Evolutionary conservation across 1,140 invertebrate species (phyloP).

Genomic region (Eumeta japonica): DNA sequence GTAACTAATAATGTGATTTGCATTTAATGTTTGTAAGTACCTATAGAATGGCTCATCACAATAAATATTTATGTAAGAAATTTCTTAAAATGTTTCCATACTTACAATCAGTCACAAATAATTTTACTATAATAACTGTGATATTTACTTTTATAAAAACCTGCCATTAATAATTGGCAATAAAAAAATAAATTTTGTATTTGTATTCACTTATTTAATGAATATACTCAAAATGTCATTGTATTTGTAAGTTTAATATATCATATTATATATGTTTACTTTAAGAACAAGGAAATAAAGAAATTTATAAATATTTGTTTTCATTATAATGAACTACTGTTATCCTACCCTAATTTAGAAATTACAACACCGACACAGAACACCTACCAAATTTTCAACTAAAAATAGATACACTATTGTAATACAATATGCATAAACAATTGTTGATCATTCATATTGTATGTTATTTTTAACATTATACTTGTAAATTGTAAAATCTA

Average conservation of each 20-base stretch:
- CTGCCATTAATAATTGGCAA: slow-evolving; percentile 37
- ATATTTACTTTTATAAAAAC: slow-evolving; percentile 53
- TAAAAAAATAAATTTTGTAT: slow-evolving; percentile 36
- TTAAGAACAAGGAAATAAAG: not conserved
- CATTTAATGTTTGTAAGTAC: not conserved
- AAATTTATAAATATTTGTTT: not conserved
- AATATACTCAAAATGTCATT: too few relatives aligned
- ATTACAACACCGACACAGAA: too few relatives aligned
- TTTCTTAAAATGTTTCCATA: not conserved
- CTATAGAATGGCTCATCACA: too few relatives aligned
- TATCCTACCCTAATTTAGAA: too few relatives aligned
- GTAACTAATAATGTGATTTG: not conserved
- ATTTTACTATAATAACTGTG: slow-evolving; percentile 44
- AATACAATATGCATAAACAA: too few relatives aligned
- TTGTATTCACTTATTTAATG: too few relatives aligned
- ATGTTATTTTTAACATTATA: too few relatives aligned
- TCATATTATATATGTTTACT: not conserved
- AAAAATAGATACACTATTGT: too few relatives aligned
- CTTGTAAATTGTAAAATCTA: too few relatives aligned
- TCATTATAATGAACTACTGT: not conserved
- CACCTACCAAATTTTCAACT: too few relatives aligned
- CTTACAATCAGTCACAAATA: slow-evolving; percentile 27
- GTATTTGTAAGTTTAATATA: not conserved
- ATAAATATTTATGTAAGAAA: too few relatives aligned
- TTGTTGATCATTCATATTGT: too few relatives aligned